Conservation (phyloP, 2,797 vertebrate species). For the Sebastes kiyomatsui region DNA sequence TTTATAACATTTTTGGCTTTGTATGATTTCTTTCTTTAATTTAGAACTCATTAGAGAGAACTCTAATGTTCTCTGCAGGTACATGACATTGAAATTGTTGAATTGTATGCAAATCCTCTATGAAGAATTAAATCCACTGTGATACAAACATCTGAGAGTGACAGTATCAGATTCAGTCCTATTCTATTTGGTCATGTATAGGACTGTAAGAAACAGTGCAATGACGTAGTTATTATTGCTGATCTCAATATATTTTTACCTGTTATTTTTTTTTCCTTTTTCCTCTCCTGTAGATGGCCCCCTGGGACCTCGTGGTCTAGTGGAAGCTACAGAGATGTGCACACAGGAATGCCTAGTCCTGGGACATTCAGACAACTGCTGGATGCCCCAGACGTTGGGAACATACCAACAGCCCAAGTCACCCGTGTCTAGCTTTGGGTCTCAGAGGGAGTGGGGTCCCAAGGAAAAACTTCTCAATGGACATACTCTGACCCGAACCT, state of each 20-base stretch:
- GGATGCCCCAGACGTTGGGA: conserved; percentile 96
- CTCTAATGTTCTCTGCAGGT: not conserved
- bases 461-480: conserved; percentile 99
- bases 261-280: not conserved
- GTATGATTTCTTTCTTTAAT: not conserved
- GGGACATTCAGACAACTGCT: conserved; percentile 99
- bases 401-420: conserved; percentile 95
- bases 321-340: conserved; percentile 99
- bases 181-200: not conserved
- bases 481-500: conserved; percentile 95
- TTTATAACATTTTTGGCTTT: not conserved
- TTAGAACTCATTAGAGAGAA: not conserved
- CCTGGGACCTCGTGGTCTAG: conserved; percentile 93
- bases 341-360: conserved; percentile 98
- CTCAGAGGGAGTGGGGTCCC: conserved; percentile 94
- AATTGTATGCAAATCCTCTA: not conserved
- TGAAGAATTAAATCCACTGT: not conserved
- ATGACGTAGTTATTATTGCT: not conserved
- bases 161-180: not conserved
- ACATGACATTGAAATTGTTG: not conserved
- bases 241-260: not conserved
- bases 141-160: too few species aligned
- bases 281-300: conserved; percentile 86
- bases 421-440: conserved; percentile 91
- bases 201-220: not conserved